Conservation (phyloP, 2,797 vertebrate species). For the Halcyon smyrnensis region DNA sequence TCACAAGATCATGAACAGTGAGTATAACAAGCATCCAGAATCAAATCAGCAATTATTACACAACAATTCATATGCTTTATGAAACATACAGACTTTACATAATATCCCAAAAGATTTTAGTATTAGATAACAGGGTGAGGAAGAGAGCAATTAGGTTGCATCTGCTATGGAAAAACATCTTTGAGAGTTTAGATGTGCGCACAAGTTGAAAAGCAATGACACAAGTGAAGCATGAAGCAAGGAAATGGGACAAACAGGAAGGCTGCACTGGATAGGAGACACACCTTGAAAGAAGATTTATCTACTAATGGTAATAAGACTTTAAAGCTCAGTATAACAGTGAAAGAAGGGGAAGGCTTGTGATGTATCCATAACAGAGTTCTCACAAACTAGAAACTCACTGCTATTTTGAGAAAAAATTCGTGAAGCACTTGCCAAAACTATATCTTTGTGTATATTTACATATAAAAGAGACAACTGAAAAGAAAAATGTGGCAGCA, state of each 20-base stretch:
- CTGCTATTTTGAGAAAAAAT: not conserved
- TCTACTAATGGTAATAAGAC: fast-evolving
- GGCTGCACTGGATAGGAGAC: not conserved
- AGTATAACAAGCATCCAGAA: not conserved
- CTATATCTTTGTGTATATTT: not conserved
- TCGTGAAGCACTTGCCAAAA: not conserved
- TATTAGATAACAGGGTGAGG: constrained; percentile 5
- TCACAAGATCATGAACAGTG: not conserved
- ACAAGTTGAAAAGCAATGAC: not conserved
- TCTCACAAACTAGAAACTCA: not conserved
- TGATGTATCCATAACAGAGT: not conserved
- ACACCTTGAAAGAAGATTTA: not conserved
- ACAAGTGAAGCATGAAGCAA: not conserved
- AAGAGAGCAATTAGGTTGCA: constrained; percentile 16
- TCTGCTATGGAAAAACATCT: constrained; percentile 17
- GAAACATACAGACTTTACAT: constrained; percentile 26
- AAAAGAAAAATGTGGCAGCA: not conserved
- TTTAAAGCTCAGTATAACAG: not conserved
- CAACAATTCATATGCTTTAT: not conserved
- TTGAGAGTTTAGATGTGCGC: not conserved
- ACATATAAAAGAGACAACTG: not conserved
- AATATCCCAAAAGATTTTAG: not conserved
- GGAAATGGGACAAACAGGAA: not conserved
- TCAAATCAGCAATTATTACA: not conserved
- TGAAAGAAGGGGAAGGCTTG: not conserved